Evolutionary conservation across 2,113 vertebrate species (phyloP), one percentile per base, ranked within the genome.

Genomic region (Petaurus breviceps): DNA sequence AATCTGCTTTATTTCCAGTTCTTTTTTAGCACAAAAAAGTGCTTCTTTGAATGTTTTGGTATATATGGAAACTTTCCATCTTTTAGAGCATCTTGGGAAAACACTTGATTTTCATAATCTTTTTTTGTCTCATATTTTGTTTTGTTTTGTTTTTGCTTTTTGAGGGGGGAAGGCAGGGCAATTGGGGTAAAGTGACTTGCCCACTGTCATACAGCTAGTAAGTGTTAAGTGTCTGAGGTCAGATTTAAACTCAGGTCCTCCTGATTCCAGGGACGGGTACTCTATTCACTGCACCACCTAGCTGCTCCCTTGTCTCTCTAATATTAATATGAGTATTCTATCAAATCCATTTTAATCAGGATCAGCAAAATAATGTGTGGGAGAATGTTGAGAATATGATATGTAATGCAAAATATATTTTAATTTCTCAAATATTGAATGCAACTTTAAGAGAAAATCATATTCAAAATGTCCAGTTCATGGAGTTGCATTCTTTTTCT

Each of bases 401-500:
- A 4, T 4, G 4, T 49, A 51, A 51, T 68, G 28, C 10, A 96
- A 84, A 95, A 95, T 51, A 47, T 92, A 3, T 93, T 94, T 94
- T 49, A 77, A 95, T 95, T 94, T 94, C 50, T 96, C 93, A 94
- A 57, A 54, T 25, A 94, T 94, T 96, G 51, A 94, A 95, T 31
- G 89, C 46, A 96, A 55, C 53, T 84, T 95, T 61, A 92, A 92
- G 53, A 92, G 11, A 0, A 84, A 84, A 84, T 84, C 19, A 92
- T 55, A 37, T 93, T 96, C 96, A 51, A 96, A 94, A 92, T 89
- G 10, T 94, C 3, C n/a, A 54, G 92, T 57, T 91, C 23, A 51
- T 12, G 43, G 46, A 97, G 22, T 84, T n/a, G 90, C 93, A 89
- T 91, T 97, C 23, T 89, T 96, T 96, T 94, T 26, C 46, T 92